Evolutionary conservation across 2,113 vertebrate species (phyloP), one percentile per base, ranked within the genome.

Genomic region (Atherinomorus stipes): DNA sequence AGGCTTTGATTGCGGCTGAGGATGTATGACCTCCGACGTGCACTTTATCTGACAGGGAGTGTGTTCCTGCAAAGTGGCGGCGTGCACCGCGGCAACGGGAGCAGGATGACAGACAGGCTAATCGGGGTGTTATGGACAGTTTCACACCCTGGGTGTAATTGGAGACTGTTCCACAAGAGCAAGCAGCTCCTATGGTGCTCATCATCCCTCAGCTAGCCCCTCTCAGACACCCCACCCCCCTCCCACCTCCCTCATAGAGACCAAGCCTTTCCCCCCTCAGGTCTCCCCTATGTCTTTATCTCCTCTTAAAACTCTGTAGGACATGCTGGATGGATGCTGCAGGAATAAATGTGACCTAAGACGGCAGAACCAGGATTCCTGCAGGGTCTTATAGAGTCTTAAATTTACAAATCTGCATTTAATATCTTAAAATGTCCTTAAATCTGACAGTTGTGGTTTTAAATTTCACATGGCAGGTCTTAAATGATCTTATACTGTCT

Each of bases 101-200:
- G 72, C 61, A 50, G 83, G 73, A 79, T 89, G 88, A 90, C 86
- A 68, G 87, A 88, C 75, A 4, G 81, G 81, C 85, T 88, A 87
- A 91, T 85, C 81, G 19, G 80, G 71, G 53, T 42, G 84, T 86
- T 79, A 82, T 76, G 74, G 85, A 86, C 56, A 11, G 80, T 83
- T 87, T 90, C 74, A 78, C 86, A 81, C 71, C 64, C 73, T 44
- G 63, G 4, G 25, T 88, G 87, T 80, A 89, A 87, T 81, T 76
- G 78, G 84, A 88, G 80, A 66, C 74, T 38, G 56, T 72, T 80
- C 50, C 50, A 74, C 58, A 44, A 66, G 80, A 85, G 70, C 44
- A 73, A 21, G 63, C 40, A 12, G 4, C 70, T 83, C 72, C 63
- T 38, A 1, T 57, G 25, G 52, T 65, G 49, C 74, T 63, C 65